A percentile compares a stretch with the other conserved stretches of the same genome.
Evolutionary conservation across 2,797 vertebrate species (phyloP).

Genomic region (Labroides dimidiatus): DNA sequence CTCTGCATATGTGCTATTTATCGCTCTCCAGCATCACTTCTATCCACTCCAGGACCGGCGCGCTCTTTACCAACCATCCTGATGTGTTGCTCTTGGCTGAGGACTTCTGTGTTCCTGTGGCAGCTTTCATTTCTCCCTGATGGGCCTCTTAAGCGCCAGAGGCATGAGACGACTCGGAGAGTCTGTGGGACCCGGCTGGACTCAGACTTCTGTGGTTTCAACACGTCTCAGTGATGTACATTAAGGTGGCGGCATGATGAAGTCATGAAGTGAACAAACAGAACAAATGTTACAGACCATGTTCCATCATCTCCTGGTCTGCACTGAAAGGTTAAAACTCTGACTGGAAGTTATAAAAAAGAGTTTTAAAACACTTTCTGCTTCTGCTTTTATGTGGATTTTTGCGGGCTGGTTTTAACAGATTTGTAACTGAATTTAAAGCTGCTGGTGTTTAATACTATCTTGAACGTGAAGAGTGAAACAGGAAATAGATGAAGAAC

Average conservation of each 20-base stretch:
- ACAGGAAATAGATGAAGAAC: too few species aligned
- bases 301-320: background rate
- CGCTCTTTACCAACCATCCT: conserved; percentile 36
- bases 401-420: background rate
- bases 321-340: background rate
- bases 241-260: conserved; percentile 1
- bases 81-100: conserved; percentile 65
- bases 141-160: conserved; percentile 34
- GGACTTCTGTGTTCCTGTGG: conserved; percentile 27
- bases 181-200: conserved; percentile 6
- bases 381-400: background rate
- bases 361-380: too few species aligned
- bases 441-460: too few species aligned
- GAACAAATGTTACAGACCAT: conserved; percentile 15
- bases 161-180: conserved; percentile 20
- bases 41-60: conserved; percentile 41
- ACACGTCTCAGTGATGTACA: conserved; percentile 3
- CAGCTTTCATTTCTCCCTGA: conserved; percentile 33
- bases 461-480: too few species aligned
- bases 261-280: conserved; percentile 15
- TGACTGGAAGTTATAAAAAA: too few species aligned
- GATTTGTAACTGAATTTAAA: too few species aligned
- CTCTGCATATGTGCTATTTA: conserved; percentile 51
- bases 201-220: conserved; percentile 21
- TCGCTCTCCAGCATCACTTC: conserved; percentile 52